phyloP scores from a whole-genome alignment of 2,113 vertebrate genomes.

The Varanus salvator region DNA sequence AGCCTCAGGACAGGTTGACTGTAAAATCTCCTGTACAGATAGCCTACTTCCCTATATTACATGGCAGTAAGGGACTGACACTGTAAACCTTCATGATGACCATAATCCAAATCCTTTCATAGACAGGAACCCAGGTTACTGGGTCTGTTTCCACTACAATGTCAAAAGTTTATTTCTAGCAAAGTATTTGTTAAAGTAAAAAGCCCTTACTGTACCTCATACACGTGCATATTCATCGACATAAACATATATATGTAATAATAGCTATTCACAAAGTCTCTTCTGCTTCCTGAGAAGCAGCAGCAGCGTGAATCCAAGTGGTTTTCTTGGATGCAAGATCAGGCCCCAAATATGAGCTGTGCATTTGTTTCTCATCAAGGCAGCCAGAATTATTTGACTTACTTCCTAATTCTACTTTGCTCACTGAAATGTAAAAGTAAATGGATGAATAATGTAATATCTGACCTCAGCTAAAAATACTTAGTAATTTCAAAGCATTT shows the following conservation, averaged over 20 bases:
- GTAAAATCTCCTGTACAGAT: background rate
- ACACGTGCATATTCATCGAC: background rate
- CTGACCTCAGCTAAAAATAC: conserved; percentile 23
- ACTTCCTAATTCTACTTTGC: conserved; percentile 5
- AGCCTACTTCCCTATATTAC: background rate
- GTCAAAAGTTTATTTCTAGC: background rate
- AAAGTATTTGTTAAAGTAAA: background rate
- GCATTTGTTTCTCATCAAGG: background rate
- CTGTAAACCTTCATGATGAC: conserved; percentile 4
- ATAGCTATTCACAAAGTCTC: background rate
- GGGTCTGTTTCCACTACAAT: background rate
- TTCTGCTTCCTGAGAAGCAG: background rate
- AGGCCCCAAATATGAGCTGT: conserved; percentile 6
- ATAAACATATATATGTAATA: background rate
- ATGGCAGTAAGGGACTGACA: background rate
- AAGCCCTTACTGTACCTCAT: background rate
- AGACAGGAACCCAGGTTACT: background rate
- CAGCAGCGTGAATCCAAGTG: fast-evolving
- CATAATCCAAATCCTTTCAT: conserved; percentile 18
- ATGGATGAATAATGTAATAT: background rate
- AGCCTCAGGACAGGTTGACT: conserved; percentile 17
- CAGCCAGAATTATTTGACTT: conserved; percentile 6
- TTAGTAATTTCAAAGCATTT: background rate
- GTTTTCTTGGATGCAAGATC: background rate
- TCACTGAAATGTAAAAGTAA: conserved; percentile 35